Conservation (phyloP, 2,797 vertebrate genomes). For the Anomalospiza imberbis region DNA sequence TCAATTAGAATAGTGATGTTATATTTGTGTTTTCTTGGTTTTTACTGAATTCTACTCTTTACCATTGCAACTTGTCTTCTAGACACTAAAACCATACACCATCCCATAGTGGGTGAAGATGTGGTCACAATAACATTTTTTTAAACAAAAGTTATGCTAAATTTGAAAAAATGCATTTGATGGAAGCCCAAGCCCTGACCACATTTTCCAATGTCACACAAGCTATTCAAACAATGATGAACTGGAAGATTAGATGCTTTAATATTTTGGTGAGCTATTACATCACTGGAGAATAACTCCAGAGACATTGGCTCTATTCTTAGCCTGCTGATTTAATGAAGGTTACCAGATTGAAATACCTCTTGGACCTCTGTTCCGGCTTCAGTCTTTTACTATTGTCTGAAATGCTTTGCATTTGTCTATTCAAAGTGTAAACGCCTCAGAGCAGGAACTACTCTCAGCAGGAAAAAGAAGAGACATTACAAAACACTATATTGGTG, state of each 20-base stretch:
- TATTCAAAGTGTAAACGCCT: neutral
- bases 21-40: neutral
- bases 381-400: neutral
- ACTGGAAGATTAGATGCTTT: neutral
- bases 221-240: neutral
- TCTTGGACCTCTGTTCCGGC: neutral
- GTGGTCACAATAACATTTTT: neutral
- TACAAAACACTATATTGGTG: neutral
- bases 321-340: neutral
- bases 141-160: neutral
- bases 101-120: neutral
- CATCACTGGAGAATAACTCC: neutral
- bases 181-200: neutral
- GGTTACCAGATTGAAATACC: neutral
- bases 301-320: neutral
- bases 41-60: neutral
- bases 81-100: neutral
- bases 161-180: neutral
- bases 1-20: neutral
- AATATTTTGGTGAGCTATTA: neutral
- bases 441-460: neutral
- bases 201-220: neutral
- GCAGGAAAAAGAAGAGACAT: neutral
- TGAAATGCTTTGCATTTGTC: neutral
- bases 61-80: neutral